Evolutionary conservation across 1,140 invertebrate genomes (phyloP).

Genomic region (Drosophila kurseongensis): DNA sequence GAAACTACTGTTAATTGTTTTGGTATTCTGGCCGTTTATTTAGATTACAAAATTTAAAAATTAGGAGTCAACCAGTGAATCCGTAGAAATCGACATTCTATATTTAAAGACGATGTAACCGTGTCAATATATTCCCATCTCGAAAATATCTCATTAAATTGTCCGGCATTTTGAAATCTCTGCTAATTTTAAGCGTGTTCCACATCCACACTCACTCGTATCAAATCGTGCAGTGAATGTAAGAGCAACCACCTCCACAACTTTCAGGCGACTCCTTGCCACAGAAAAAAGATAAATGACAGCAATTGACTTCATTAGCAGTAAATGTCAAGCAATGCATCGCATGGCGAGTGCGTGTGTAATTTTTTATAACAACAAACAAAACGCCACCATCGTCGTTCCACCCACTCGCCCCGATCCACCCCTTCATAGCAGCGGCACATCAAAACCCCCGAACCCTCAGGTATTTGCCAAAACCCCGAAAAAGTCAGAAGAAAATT

Average conservation of each 20-base stretch:
- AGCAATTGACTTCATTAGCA: slow-evolving; percentile 81
- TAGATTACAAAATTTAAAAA: too few species aligned
- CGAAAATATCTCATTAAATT: neutral
- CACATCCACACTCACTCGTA: slow-evolving; percentile 18
- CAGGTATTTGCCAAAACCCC: slow-evolving; percentile 24
- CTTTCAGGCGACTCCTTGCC: neutral
- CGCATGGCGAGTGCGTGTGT: slow-evolving; percentile 48
- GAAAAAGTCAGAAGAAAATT: slow-evolving; percentile 56
- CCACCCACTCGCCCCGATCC: slow-evolving; percentile 2
- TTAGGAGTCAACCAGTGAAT: too few species aligned
- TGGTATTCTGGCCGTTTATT: too few species aligned
- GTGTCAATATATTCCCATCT: neutral
- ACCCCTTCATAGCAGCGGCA: slow-evolving; percentile 7
- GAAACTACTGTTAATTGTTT: too few species aligned
- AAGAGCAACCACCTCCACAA: slow-evolving; percentile 1
- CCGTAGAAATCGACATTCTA: too few species aligned
- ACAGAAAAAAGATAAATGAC: slow-evolving; percentile 67
- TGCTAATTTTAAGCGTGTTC: slow-evolving; percentile 20
- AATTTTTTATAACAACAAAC: slow-evolving; percentile 66
- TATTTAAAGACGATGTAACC: neutral
- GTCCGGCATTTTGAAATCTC: slow-evolving; percentile 18
- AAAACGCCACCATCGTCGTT: slow-evolving; percentile 24
- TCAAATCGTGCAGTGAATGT: slow-evolving; percentile 16
- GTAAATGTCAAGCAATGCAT: slow-evolving; percentile 69
- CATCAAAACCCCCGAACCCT: neutral